phyloP scores from a whole-genome alignment of 1,140 invertebrate species.

The Trypoxylus dichotomus region DNA sequence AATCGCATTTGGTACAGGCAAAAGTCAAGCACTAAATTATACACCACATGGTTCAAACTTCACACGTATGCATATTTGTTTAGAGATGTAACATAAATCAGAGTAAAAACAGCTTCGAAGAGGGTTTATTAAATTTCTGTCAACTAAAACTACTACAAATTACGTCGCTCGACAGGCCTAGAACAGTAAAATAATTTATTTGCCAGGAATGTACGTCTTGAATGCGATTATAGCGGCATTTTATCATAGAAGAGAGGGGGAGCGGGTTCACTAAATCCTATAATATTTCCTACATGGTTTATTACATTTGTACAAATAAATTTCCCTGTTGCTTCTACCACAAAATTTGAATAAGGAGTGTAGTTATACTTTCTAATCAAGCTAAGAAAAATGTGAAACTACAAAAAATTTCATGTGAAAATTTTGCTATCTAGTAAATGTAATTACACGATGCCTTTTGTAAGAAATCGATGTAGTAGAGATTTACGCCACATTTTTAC shows the following conservation, averaged over 20 bases:
- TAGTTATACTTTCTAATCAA: too few species aligned
- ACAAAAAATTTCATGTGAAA: too few species aligned
- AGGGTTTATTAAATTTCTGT: conserved; percentile 20
- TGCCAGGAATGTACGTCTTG: background rate
- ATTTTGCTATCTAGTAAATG: too few species aligned
- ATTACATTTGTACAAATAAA: background rate
- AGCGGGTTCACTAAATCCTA: background rate
- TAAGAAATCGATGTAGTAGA: too few species aligned
- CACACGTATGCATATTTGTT: conserved; percentile 21
- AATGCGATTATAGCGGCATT: background rate
- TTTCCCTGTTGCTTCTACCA: background rate
- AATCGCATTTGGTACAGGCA: too few species aligned
- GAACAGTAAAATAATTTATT: conserved; percentile 14
- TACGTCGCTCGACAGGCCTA: background rate
- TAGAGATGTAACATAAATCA: conserved; percentile 1
- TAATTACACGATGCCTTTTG: too few species aligned
- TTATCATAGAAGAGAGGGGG: background rate
- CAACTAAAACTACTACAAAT: conserved; percentile 16
- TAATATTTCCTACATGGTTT: background rate
- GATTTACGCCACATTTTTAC: too few species aligned
- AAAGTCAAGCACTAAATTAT: background rate
- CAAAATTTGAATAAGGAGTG: too few species aligned
- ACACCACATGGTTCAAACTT: background rate
- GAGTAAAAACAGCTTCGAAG: background rate
- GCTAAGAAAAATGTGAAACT: too few species aligned